Evolutionary conservation across 1,140 invertebrate genomes (phyloP).

Genomic region (Tetragonula clypearis): DNA sequence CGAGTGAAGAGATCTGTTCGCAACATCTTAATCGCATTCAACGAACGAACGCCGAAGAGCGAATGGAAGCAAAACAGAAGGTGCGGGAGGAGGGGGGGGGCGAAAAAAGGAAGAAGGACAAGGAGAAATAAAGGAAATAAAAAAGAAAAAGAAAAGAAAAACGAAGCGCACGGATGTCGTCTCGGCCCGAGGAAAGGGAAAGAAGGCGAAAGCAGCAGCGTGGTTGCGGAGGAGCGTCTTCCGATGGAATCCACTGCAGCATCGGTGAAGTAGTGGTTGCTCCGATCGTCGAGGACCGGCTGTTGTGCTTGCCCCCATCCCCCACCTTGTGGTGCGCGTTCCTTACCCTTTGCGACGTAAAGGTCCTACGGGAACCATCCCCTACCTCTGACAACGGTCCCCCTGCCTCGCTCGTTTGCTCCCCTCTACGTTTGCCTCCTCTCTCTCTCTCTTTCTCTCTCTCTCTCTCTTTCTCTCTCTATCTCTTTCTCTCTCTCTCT

Average conservation of each 20-base stretch:
- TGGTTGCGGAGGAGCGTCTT: neutral
- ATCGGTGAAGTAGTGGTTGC: constrained; percentile 72
- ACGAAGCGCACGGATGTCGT: neutral
- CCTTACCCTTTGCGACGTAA: constrained; percentile 53
- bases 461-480: neutral
- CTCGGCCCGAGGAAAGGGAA: neutral
- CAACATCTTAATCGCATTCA: no score
- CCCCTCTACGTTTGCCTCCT: constrained; percentile 10
- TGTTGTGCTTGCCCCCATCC: constrained; percentile 70
- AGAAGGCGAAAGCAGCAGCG: neutral
- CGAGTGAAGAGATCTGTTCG: no score
- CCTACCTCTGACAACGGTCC: constrained; percentile 48
- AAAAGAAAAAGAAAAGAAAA: neutral
- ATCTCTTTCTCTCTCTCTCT: neutral
- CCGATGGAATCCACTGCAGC: constrained; percentile 71
- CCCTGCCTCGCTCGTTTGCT: constrained; percentile 46
- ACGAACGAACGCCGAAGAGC: no score
- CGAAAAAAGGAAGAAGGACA: no score
- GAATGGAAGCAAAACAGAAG: no score
- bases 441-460: neutral
- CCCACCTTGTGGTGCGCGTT: neutral
- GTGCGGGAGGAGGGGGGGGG: neutral
- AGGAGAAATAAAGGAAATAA: neutral
- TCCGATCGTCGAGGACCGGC: constrained; percentile 76
- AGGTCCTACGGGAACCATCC: constrained; percentile 57